phyloP scores from a whole-genome alignment of 2,797 vertebrate species.

The Enteromius paludinosus region DNA sequence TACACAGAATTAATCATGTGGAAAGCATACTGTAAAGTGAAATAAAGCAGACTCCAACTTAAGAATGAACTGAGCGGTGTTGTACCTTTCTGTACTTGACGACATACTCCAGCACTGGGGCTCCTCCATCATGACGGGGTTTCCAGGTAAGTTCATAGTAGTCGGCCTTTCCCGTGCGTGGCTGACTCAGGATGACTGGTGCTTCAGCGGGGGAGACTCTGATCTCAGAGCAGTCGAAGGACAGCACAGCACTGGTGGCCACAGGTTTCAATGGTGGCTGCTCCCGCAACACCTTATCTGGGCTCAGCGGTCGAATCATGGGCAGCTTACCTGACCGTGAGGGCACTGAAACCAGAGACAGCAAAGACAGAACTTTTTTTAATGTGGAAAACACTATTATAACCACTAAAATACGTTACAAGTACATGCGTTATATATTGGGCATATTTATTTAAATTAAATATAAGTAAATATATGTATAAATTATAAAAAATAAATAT shows the following conservation, averaged over 20 bases:
- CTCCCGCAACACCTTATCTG: conserved; percentile 80
- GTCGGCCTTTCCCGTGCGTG: conserved; percentile 91
- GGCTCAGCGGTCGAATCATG: conserved; percentile 74
- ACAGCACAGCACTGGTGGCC: conserved; percentile 65
- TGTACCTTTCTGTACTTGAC: conserved; percentile 95
- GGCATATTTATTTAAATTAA: neutral
- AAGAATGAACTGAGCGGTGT: neutral
- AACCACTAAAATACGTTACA: neutral
- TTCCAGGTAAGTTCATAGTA: conserved; percentile 94
- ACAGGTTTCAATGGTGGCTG: conserved; percentile 73
- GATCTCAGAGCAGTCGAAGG: conserved; percentile 79
- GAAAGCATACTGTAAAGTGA: neutral
- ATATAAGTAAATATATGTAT: neutral
- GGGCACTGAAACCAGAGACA: conserved; percentile 49
- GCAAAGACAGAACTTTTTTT: neutral
- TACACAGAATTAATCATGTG: neutral
- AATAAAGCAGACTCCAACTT: neutral
- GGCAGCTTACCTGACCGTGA: conserved; percentile 71
- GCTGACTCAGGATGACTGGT: conserved; percentile 93
- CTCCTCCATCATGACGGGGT: conserved; percentile 84
- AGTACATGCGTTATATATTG: neutral
- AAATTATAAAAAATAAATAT: neutral
- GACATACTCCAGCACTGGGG: conserved; percentile 88
- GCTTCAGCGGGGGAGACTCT: conserved; percentile 85
- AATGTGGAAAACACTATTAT: neutral